Percentiles rank a stretch among this genome's conserved stretches.
Conservation (phyloP, 2,888 invertebrate species). For the Lagria hirta region DNA sequence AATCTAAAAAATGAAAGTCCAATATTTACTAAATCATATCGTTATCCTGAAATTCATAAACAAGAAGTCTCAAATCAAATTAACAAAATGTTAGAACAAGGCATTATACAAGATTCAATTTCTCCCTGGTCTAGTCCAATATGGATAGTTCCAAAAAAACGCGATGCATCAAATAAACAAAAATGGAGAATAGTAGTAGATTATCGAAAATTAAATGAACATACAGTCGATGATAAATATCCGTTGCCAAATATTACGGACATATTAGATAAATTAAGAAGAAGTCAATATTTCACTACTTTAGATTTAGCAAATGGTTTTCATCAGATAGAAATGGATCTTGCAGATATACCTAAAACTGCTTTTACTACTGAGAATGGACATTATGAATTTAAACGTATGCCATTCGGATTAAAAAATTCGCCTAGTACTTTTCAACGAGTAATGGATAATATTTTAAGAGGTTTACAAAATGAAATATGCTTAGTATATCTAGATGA, state of each 20-base stretch:
- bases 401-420: conserved; percentile 38
- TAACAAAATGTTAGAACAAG: no score
- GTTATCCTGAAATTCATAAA: conserved; percentile 27
- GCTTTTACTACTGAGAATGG: conserved; percentile 26
- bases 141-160: conserved; percentile 26
- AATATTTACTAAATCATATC: conserved; percentile 26
- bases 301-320: conserved; percentile 28
- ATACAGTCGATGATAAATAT: conserved; percentile 27
- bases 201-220: conserved; percentile 29
- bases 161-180: conserved; percentile 27
- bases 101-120: conserved; percentile 17
- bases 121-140: conserved; percentile 17
- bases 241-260: conserved; percentile 31
- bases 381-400: conserved; percentile 29
- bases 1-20: conserved; percentile 25
- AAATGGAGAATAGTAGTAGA: conserved; percentile 32
- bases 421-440: conserved; percentile 36
- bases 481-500: conserved; percentile 37
- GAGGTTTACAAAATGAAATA: conserved; percentile 28
- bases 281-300: conserved; percentile 27
- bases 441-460: conserved; percentile 32
- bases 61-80: no score
- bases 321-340: conserved; percentile 31
- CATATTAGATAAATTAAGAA: conserved; percentile 25
- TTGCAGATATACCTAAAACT: conserved; percentile 21